Evolutionary conservation across 2,113 vertebrate species (phyloP).

Genomic region (Ageneiosus marmoratus): DNA sequence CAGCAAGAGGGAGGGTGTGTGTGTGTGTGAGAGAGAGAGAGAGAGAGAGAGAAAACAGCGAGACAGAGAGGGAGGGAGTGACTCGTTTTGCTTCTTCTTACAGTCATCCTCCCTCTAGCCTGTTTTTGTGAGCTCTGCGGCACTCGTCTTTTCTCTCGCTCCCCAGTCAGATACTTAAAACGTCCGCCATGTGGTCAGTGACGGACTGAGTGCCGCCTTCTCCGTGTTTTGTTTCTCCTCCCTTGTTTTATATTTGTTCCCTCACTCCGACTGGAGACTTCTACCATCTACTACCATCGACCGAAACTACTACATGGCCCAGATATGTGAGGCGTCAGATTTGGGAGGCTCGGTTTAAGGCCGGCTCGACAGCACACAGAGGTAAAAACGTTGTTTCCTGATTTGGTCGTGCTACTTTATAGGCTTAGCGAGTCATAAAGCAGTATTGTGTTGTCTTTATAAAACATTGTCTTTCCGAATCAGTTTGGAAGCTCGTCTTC

Average conservation of each 20-base stretch:
- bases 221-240: conserved; percentile 33
- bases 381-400: conserved; percentile 33
- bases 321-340: conserved; percentile 6
- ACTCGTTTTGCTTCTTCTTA: conserved; percentile 40
- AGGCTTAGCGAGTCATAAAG: neutral
- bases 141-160: conserved; percentile 36
- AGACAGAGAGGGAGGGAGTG: conserved; percentile 37
- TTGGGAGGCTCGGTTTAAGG: neutral
- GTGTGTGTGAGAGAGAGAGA: conserved; percentile 23
- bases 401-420: neutral
- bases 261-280: neutral
- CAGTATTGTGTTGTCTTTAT: neutral
- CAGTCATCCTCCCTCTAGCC: conserved; percentile 43
- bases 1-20: conserved; percentile 1
- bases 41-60: conserved; percentile 14
- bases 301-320: neutral
- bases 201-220: conserved; percentile 30
- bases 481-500: neutral
- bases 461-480: neutral
- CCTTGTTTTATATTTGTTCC: conserved; percentile 14
- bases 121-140: conserved; percentile 53
- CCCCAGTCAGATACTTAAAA: conserved; percentile 72
- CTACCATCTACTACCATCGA: neutral
- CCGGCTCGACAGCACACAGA: conserved; percentile 15
- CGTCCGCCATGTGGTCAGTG: conserved; percentile 71